phyloP scores from a whole-genome alignment of 1,140 invertebrate species.

The Sitobion miscanthi region DNA sequence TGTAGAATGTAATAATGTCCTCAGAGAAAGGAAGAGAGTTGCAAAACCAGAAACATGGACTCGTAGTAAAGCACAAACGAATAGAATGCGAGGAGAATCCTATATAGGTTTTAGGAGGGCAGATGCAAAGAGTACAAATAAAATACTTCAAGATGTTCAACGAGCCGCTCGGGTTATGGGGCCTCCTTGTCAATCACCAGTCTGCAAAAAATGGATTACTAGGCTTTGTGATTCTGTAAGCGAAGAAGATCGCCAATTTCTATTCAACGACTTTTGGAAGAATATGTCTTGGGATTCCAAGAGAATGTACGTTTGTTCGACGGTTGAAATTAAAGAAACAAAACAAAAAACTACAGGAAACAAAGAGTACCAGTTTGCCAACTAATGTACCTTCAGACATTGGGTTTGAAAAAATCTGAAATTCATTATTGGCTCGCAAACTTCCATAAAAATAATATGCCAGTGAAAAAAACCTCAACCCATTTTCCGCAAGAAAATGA shows the following conservation, averaged over 20 bases:
- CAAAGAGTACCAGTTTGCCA: neutral
- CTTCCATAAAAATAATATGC: neutral
- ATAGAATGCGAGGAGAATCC: neutral
- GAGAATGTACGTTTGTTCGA: neutral
- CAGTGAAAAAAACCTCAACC: neutral
- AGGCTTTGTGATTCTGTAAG: neutral
- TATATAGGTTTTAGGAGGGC: neutral
- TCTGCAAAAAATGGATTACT: neutral
- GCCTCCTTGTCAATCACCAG: neutral
- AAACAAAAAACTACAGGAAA: neutral
- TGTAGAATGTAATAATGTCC: neutral
- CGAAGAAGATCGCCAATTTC: neutral
- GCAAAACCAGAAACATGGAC: slow-evolving; percentile 1
- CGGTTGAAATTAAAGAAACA: neutral
- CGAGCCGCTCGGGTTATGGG: neutral
- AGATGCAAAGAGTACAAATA: neutral
- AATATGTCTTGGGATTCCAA: slow-evolving; percentile 8
- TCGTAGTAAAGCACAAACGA: neutral
- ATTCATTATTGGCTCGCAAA: neutral
- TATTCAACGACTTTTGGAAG: neutral
- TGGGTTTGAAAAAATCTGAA: slow-evolving; percentile 17
- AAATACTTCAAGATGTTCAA: slow-evolving; percentile 1
- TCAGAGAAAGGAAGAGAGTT: neutral
- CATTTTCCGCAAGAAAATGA: no score
- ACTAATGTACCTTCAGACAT: neutral